A percentile compares a stretch with the other conserved stretches of the same genome.
Conservation (phyloP, 2,113 vertebrate species). For the Peucedramus taeniatus region DNA sequence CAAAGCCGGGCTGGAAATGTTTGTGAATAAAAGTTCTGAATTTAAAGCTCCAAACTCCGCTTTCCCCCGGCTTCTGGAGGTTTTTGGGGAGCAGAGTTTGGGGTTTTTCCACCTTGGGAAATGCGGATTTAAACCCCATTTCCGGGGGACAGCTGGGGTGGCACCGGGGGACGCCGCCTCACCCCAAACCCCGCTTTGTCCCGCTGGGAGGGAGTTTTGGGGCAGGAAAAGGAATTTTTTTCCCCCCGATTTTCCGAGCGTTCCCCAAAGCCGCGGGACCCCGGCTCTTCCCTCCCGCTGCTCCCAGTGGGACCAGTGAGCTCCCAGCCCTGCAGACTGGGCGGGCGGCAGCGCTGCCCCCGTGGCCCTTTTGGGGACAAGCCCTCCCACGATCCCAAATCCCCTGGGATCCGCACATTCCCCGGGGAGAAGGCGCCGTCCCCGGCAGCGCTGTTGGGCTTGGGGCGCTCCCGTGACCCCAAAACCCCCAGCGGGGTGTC, state of each 20-base stretch:
- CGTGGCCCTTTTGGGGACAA: neutral
- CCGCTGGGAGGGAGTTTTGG: accelerated
- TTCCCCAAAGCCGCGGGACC: accelerated
- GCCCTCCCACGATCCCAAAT: accelerated
- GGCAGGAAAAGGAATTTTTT: neutral
- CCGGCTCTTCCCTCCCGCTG: neutral
- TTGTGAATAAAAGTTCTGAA: slow-evolving; percentile 64
- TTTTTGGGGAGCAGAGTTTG: neutral
- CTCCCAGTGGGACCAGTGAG: neutral
- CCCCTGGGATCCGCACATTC: accelerated
- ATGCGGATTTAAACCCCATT: accelerated
- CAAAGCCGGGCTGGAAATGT: slow-evolving; percentile 37
- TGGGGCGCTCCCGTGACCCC: neutral
- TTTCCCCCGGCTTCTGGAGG: neutral
- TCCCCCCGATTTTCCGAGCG: neutral
- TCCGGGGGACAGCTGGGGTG: neutral
- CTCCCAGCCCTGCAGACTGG: neutral
- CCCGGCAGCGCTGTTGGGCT: accelerated
- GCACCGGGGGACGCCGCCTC: accelerated
- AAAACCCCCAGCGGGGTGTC: accelerated
- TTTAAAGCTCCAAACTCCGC: neutral
- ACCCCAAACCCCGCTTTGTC: accelerated
- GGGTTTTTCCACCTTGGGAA: neutral
- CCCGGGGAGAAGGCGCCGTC: neutral
- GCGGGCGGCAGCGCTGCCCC: neutral